Evolutionary conservation across 2,113 vertebrate genomes (phyloP).

Genomic region (Solenodon paradoxus): DNA sequence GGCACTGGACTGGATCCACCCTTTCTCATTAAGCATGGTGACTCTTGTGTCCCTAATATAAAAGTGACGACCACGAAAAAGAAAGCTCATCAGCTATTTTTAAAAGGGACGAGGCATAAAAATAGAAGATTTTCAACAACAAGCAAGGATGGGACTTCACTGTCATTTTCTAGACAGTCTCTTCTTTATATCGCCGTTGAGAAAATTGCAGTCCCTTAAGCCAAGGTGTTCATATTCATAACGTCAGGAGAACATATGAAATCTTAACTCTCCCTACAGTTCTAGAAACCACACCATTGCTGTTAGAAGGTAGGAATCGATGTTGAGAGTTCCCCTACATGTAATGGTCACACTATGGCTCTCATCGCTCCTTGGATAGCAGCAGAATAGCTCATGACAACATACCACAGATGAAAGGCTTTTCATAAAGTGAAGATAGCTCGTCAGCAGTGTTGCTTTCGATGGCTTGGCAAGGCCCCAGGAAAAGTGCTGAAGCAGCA

Average conservation of each 20-base stretch:
- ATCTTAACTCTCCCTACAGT: neutral
- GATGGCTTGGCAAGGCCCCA: neutral
- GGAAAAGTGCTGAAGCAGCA: slow-evolving; percentile 55
- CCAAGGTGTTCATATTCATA: neutral
- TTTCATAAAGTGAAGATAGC: slow-evolving; percentile 3
- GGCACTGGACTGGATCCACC: neutral
- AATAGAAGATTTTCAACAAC: neutral
- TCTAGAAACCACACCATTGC: neutral
- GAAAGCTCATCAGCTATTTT: neutral
- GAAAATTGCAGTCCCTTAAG: neutral
- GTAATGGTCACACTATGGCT: neutral
- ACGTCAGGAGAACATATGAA: neutral
- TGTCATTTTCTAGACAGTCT: neutral
- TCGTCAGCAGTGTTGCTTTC: neutral
- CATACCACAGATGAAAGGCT: slow-evolving; percentile 10
- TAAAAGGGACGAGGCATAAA: neutral
- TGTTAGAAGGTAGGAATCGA: neutral
- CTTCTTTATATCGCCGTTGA: neutral
- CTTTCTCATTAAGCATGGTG: neutral
- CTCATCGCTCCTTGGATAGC: neutral
- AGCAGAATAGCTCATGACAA: slow-evolving; percentile 51
- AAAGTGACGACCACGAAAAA: neutral
- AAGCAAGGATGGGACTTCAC: neutral
- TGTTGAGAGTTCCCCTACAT: neutral
- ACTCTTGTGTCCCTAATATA: neutral